Evolutionary conservation across 2,113 vertebrate genomes (phyloP).

Genomic region (Rafetus swinhoei): DNA sequence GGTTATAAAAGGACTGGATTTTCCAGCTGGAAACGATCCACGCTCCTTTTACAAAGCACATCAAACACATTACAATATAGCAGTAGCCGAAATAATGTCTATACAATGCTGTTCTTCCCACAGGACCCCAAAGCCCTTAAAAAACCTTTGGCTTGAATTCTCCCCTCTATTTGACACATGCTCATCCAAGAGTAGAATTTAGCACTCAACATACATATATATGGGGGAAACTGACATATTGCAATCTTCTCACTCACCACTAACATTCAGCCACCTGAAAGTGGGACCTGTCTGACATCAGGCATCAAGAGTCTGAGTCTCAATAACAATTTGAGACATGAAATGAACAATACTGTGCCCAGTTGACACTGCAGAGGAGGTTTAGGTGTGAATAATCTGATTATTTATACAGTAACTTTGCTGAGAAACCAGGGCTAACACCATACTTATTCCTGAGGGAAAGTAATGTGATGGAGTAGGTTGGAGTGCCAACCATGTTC

Average conservation of each 20-base stretch:
- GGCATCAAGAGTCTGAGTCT: background rate
- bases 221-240: background rate
- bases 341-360: background rate
- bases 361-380: background rate
- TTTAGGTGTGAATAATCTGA: background rate
- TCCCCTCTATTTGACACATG: background rate
- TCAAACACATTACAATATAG: background rate
- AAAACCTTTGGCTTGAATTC: background rate
- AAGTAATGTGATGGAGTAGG: background rate
- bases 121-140: background rate
- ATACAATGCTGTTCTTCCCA: background rate
- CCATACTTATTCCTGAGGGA: background rate
- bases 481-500: background rate
- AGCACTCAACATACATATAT: background rate
- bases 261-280: background rate
- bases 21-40: background rate
- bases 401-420: background rate
- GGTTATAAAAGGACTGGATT: background rate
- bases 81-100: background rate
- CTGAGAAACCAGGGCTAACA: background rate
- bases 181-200: background rate
- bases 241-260: background rate
- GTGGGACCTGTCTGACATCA: background rate
- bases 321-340: background rate
- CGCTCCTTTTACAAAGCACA: background rate